Conservation (phyloP, 2,888 invertebrate species). For the Dimorphilus gyrociliatus region DNA sequence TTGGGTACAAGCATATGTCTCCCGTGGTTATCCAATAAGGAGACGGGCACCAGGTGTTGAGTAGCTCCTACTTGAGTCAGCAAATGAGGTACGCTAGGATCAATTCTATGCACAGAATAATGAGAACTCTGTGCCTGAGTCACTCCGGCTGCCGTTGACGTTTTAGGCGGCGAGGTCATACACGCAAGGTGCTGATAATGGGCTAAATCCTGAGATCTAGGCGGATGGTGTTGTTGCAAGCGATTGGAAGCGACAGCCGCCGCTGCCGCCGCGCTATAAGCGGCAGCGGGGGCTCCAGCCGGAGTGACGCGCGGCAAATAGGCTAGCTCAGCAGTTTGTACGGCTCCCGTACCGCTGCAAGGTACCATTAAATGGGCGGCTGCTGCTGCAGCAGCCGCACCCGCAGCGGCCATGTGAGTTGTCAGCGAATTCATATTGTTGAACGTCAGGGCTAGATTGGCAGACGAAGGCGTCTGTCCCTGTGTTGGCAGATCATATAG, state of each 20-base stretch:
- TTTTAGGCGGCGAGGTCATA: slow-evolving; percentile 59
- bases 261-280: no score
- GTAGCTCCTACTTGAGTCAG: slow-evolving; percentile 14
- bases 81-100: no score
- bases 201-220: slow-evolving; percentile 46
- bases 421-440: slow-evolving; percentile 45
- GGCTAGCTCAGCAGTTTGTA: no score
- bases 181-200: slow-evolving; percentile 69
- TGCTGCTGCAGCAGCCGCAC: slow-evolving; percentile 1
- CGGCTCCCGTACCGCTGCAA: no score
- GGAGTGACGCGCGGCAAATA: no score
- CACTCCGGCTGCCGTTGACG: slow-evolving; percentile 62
- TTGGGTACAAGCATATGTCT: slow-evolving; percentile 58
- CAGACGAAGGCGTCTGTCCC: slow-evolving; percentile 49
- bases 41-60: slow-evolving; percentile 80
- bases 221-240: slow-evolving; percentile 15
- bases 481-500: slow-evolving; percentile 29
- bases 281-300: no score
- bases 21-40: slow-evolving; percentile 71
- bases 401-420: slow-evolving; percentile 6
- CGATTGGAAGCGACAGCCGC: slow-evolving; percentile 2
- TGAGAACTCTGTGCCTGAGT: slow-evolving; percentile 53
- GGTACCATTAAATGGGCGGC: slow-evolving; percentile 7
- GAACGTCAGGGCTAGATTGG: slow-evolving; percentile 78
- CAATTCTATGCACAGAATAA: no score